Base-by-base conservation (phyloP, 2,888 invertebrate species). In the Chironomus tentans region DNA sequence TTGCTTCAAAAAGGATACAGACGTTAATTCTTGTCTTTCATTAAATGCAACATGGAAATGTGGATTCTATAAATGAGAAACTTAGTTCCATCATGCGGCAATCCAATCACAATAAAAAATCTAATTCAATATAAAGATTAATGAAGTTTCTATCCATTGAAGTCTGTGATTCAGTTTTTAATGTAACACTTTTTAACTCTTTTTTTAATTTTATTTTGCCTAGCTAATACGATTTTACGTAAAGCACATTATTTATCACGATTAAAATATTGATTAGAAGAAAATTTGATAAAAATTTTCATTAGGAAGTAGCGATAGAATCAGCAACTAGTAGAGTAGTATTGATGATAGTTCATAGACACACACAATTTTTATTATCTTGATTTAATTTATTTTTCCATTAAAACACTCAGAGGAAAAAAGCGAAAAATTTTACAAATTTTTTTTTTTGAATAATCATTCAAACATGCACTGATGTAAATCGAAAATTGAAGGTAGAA, bases 191-290 rank as follows among this genome's bases (percentile, higher is more conserved):
- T 65, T 22, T 56, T 56, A 15, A 56, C 18, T 56, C 15, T 56
- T 56, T 50, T 1, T 4, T 24, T 24, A 21, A 24, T 65, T 65
- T 22, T 65, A 21, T 71, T 12, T 50, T 24, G 71, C 71, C 71
- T 71, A 71, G 21, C 71, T 71, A 71, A 56, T 48, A 70, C 24
- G 70, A 56, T 56, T 48, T 24, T 71, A 71, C 56, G 48, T 71
- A 71, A 71, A 71, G 71, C 71, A 71, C 71, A 71, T 71, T 50
- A 46, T 71, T 48, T 71, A 71, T 71, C 71, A 71, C 71, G 47
- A 18, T 56, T 56, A 48, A 50, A 71, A 71, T 48, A 65, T 24
- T 65, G 65, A 65, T 24, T 21, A 65, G 24, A 24, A 65, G 21
- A 65, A 65, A 21, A 21, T 65, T 65, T 65, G 56, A 24, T 24